Percentiles rank a stretch among this genome's conserved stretches.
Conservation (phyloP, 2,888 invertebrate genomes). For the Pseudococcus longispinus region DNA sequence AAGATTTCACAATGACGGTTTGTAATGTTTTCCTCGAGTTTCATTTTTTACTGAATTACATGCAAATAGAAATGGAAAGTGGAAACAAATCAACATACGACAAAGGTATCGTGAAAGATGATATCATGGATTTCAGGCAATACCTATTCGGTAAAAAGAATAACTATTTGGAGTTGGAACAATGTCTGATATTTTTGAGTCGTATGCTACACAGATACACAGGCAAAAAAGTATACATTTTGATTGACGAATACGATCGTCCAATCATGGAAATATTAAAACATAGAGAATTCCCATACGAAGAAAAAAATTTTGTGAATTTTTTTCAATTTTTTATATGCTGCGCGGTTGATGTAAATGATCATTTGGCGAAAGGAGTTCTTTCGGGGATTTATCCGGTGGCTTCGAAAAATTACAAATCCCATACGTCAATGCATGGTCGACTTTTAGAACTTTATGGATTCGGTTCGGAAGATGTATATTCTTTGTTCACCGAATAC, state of each 20-base stretch:
- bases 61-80: background rate
- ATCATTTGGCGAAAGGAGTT: conserved; percentile 7
- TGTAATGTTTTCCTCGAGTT: background rate
- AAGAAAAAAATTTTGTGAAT: background rate
- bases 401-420: background rate
- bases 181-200: background rate
- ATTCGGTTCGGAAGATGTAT: background rate
- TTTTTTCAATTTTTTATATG: conserved; percentile 11
- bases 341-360: background rate
- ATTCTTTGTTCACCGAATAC: background rate
- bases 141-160: conserved; percentile 5
- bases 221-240: background rate
- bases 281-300: background rate
- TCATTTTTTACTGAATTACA: background rate
- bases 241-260: conserved; percentile 29
- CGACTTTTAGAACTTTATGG: background rate
- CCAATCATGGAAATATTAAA: background rate
- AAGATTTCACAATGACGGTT: conserved; percentile 4
- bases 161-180: background rate
- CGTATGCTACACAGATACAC: background rate
- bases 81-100: background rate
- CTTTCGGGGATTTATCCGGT: conserved; percentile 2
- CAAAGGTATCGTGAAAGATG: background rate
- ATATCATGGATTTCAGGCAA: background rate
- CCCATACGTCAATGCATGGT: background rate